Conservation (phyloP, 1,140 invertebrate species). For the Sinella curviseta region DNA sequence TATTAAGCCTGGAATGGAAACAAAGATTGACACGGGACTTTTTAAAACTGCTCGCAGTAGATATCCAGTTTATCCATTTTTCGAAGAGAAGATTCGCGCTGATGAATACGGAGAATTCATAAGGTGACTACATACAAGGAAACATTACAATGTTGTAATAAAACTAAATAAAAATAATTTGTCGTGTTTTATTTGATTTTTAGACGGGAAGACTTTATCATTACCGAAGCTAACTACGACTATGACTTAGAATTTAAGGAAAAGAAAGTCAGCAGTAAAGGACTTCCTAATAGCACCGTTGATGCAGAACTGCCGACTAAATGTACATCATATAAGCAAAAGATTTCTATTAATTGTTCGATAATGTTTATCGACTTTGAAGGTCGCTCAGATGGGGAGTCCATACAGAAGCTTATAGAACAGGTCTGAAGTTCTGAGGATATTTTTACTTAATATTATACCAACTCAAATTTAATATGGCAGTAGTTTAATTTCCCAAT, state of each 20-base stretch:
- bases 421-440: conserved; percentile 66
- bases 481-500: too few species aligned
- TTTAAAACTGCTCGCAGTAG: conserved; percentile 91
- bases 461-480: conserved; percentile 45
- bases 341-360: conserved; percentile 77
- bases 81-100: conserved; percentile 87
- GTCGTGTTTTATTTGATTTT: conserved; percentile 41
- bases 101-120: conserved; percentile 96
- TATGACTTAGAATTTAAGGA: conserved; percentile 1
- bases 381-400: conserved; percentile 95
- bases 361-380: conserved; percentile 98
- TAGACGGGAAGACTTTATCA: conserved; percentile 76
- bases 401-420: conserved; percentile 84
- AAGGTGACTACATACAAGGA: conserved; percentile 51
- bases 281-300: conserved; percentile 13
- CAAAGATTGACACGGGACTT: conserved; percentile 62
- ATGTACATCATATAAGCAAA: conserved; percentile 75
- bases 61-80: conserved; percentile 94
- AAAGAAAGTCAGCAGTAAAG: conserved; percentile 8
- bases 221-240: conserved; percentile 25
- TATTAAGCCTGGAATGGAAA: conserved; percentile 74
- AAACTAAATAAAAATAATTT: not conserved
- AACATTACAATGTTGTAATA: not conserved
- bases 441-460: conserved; percentile 56
- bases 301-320: conserved; percentile 80